These are phyloP conservation scores for Clitarchus hookeri DNA, from an alignment of 2,888 invertebrate species.

Conservation along the genomic window DNA sequence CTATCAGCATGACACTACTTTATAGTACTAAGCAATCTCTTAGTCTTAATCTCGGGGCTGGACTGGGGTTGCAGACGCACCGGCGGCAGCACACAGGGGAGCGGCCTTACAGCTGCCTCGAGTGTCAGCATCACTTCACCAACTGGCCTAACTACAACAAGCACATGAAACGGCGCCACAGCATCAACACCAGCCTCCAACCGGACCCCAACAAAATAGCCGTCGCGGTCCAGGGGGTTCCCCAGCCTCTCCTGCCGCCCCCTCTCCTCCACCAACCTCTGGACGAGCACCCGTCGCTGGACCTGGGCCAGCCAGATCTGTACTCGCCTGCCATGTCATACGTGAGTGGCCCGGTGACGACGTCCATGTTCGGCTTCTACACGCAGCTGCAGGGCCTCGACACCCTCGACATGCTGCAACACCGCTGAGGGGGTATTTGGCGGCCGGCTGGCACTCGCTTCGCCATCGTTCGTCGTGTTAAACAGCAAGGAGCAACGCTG, in stretches of 20 bases:
- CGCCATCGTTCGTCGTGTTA: too few species aligned
- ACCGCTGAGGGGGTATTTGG: background rate
- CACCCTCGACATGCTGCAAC: conserved; percentile 36
- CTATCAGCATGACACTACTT: too few species aligned
- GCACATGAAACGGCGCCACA: conserved; percentile 77
- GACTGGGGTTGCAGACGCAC: conserved; percentile 60
- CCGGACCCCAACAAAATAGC: conserved; percentile 42
- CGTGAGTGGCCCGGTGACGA: conserved; percentile 2
- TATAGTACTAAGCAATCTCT: too few species aligned
- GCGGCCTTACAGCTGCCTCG: conserved; percentile 72
- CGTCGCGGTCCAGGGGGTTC: conserved; percentile 22
- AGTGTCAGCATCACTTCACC: conserved; percentile 75
- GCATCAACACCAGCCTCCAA: conserved; percentile 61
- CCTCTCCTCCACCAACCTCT: background rate
- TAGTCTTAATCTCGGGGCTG: background rate
- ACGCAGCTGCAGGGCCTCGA: conserved; percentile 37
- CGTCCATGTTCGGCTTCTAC: conserved; percentile 38
- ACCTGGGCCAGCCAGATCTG: conserved; percentile 29
- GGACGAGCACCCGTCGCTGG: conserved; percentile 29
- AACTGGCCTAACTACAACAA: conserved; percentile 85
- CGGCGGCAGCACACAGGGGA: conserved; percentile 71
- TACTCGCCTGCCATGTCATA: conserved; percentile 28
- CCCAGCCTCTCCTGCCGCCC: conserved; percentile 17
- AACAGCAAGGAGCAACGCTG: too few species aligned
- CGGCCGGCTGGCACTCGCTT: too few species aligned